Evolutionary conservation across 1,140 invertebrate species (phyloP), one percentile per base, ranked within the genome.

Genomic region (Drosophila seguyi): DNA sequence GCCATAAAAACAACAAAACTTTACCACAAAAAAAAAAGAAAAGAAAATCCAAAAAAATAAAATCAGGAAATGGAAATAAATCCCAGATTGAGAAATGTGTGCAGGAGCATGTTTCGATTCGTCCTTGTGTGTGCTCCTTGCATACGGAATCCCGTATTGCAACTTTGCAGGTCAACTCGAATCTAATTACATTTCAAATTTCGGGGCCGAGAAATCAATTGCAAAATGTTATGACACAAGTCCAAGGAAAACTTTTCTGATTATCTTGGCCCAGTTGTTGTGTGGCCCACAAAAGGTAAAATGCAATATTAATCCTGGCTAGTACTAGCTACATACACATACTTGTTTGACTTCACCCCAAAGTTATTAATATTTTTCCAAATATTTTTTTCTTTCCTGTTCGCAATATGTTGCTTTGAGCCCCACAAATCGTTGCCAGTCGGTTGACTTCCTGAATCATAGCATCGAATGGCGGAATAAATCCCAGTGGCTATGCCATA

Each of bases 401-500:
- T 45, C 7, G 59, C 59, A 47, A 63, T 50, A 50, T 50, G 59
- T 67, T 25, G 47, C 45, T 7, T 34, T 63, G 34, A 59, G 53
- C 38, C 75, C 63, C 75, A 77, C 62, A 77, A 77, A 77, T 77
- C 74, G 62, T 66, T 75, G 41, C 52, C 60, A 62, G 16, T 38
- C 60, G 41, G 60, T 31, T 66, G 58, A 75, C 50, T 75, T 47
- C 39, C 10, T 66, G 58, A 75, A 44, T 75, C 73, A 41, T 76
- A 55, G 73, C 53, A 31, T 59, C 53, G 55, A 59, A 52, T 75
- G 55, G 47, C 42, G 36, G 65, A 53, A 76, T 76, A 76, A 76
- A 76, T 76, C 56, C 65, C 38, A 59, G 38, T 31, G 25, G 29
- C 36, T 59, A 34, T n/a, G n/a, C n/a, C n/a, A n/a, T n/a, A n/a